These are phyloP conservation scores for Lacanobia oleracea DNA, from an alignment of 2,888 invertebrate species.

Conservation along the genomic window DNA sequence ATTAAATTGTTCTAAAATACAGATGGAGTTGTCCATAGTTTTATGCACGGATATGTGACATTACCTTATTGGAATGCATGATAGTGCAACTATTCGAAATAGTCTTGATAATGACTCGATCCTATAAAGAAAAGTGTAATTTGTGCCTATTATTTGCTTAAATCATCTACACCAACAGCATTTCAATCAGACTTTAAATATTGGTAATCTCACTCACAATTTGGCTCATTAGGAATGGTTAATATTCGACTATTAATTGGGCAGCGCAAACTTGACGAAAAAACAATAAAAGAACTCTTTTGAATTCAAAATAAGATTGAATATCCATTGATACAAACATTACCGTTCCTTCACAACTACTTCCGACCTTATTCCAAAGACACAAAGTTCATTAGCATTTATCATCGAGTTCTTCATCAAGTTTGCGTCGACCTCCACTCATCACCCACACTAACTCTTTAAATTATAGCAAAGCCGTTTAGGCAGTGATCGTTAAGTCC, in stretches of 20 bases:
- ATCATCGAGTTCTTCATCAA: background rate
- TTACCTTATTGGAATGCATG: background rate
- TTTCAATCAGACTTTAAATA: constrained; percentile 55
- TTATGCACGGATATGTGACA: background rate
- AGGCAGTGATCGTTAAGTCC: constrained; percentile 63
- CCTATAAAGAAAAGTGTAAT: too few relatives aligned
- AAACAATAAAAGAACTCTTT: constrained; percentile 10
- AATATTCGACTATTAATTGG: constrained; percentile 52
- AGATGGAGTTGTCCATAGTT: constrained; percentile 21
- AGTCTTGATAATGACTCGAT: background rate
- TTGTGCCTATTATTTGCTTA: background rate
- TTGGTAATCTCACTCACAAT: constrained; percentile 73
- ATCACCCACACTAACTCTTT: constrained; percentile 40
- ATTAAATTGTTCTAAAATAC: background rate
- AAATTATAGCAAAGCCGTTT: constrained; percentile 57
- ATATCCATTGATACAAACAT: background rate
- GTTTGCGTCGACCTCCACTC: constrained; percentile 21
- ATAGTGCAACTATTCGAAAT: background rate
- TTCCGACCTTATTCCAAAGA: background rate
- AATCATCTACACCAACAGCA: constrained; percentile 38
- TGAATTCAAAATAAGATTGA: background rate
- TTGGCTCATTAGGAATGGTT: constrained; percentile 80
- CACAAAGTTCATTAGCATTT: constrained; percentile 4
- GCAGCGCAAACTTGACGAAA: constrained; percentile 30
- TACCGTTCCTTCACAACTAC: background rate